Evolutionary conservation across 2,797 vertebrate species (phyloP).

Genomic region (Xiphorhynchus erythropygius): DNA sequence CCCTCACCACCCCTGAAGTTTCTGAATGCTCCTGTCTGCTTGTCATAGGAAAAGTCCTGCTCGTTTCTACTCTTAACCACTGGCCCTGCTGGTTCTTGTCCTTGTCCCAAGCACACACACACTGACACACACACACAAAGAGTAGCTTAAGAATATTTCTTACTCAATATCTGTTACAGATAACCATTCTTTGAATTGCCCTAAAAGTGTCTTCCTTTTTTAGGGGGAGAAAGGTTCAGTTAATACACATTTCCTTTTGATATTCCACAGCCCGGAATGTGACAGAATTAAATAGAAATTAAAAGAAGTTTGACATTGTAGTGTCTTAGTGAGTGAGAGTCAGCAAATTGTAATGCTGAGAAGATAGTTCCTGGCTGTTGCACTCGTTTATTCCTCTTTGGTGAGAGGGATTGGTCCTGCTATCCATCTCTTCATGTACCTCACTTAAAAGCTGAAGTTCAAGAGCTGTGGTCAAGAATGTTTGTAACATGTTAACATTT

Average conservation of each 20-base stretch:
- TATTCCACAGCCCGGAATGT: background rate
- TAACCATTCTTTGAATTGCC: background rate
- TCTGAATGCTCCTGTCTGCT: background rate
- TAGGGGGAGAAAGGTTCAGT: background rate
- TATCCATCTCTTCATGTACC: background rate
- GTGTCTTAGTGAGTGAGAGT: background rate
- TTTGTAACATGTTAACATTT: background rate
- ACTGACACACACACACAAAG: fast-evolving
- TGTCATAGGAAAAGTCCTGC: background rate
- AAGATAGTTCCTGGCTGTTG: background rate
- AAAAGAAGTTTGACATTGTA: background rate
- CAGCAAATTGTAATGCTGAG: background rate
- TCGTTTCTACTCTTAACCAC: background rate
- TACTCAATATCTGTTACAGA: background rate
- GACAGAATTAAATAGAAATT: background rate
- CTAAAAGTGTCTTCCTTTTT: background rate
- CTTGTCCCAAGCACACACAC: background rate
- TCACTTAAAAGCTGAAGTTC: background rate
- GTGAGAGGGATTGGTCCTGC: background rate
- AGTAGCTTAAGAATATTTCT: background rate
- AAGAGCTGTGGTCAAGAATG: background rate
- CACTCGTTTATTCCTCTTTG: background rate
- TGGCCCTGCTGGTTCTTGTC: background rate
- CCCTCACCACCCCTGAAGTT: too few species aligned
- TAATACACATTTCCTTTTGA: background rate